These are phyloP conservation scores for Brachypteracias leptosomus DNA, from an alignment of 2,113 vertebrate genomes.

Conservation along the genomic window DNA sequence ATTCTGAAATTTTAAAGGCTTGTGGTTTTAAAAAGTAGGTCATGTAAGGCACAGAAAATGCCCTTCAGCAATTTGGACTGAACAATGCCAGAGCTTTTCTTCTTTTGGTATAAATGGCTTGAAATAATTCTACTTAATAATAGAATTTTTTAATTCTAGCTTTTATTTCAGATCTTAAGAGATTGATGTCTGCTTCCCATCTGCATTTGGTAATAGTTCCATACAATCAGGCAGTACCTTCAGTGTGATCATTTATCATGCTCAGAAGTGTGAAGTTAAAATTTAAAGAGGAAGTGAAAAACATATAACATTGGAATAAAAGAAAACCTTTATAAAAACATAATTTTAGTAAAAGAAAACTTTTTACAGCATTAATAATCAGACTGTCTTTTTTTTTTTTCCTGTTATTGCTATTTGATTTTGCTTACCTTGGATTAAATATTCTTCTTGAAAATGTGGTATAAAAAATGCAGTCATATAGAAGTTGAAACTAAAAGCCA, in stretches of 20 bases:
- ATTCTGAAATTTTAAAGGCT: background rate
- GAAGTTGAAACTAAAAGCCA: background rate
- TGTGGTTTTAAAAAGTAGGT: constrained; percentile 25
- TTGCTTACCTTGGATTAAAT: background rate
- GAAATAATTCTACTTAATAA: background rate
- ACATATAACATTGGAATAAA: background rate
- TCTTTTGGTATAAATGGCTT: background rate
- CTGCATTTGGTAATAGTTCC: background rate
- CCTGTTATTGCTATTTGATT: background rate
- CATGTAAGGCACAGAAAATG: background rate
- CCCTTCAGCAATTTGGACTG: background rate
- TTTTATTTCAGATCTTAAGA: background rate
- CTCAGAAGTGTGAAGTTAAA: background rate
- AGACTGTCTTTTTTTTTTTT: background rate
- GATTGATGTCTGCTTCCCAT: background rate
- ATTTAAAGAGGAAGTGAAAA: background rate
- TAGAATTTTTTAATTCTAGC: background rate
- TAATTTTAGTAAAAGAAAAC: background rate
- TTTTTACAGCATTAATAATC: background rate
- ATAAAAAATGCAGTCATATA: background rate
- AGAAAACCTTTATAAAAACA: background rate
- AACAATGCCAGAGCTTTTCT: background rate
- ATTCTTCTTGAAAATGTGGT: background rate
- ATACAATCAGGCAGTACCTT: background rate
- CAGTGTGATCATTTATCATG: background rate